Evolutionary conservation across 2,888 invertebrate species (phyloP).

Genomic region (Oxycera nigricornis): DNA sequence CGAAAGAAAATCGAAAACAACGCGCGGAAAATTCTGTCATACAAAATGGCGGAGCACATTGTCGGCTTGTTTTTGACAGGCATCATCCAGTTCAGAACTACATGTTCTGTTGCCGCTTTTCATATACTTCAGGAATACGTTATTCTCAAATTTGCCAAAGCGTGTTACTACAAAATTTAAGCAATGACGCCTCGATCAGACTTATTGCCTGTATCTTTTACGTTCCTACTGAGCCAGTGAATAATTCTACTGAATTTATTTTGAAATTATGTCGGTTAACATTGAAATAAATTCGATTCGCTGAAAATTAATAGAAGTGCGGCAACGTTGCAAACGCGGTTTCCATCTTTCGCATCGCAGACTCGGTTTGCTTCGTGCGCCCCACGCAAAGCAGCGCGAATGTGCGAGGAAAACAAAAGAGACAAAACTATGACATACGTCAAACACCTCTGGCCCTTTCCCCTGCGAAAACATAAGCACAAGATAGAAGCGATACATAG

Average conservation of each 20-base stretch:
- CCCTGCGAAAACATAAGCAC: not conserved
- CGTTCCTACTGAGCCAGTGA: too few species aligned
- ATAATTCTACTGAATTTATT: too few species aligned
- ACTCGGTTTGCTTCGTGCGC: not conserved
- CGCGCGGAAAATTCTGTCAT: slow-evolving; percentile 24
- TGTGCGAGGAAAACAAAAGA: slow-evolving; percentile 18
- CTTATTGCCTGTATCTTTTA: too few species aligned
- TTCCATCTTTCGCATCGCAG: not conserved
- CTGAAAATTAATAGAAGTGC: too few species aligned
- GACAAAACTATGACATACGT: slow-evolving; percentile 43
- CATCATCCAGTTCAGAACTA: not conserved
- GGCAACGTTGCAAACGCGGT: not conserved
- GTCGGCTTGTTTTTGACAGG: not conserved
- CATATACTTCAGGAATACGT: too few species aligned
- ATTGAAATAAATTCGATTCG: too few species aligned
- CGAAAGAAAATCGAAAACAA: slow-evolving; percentile 29
- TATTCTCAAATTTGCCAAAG: too few species aligned
- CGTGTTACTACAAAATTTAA: too few species aligned
- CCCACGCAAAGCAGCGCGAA: not conserved
- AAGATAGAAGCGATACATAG: not conserved
- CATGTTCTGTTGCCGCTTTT: not conserved
- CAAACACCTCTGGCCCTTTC: not conserved
- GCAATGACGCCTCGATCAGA: too few species aligned
- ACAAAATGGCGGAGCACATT: slow-evolving; percentile 15
- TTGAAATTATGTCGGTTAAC: too few species aligned